Percentiles rank a stretch among this genome's conserved stretches.
phyloP scores from a whole-genome alignment of 2,113 vertebrate species.

The Rhabdomys dilectus region DNA sequence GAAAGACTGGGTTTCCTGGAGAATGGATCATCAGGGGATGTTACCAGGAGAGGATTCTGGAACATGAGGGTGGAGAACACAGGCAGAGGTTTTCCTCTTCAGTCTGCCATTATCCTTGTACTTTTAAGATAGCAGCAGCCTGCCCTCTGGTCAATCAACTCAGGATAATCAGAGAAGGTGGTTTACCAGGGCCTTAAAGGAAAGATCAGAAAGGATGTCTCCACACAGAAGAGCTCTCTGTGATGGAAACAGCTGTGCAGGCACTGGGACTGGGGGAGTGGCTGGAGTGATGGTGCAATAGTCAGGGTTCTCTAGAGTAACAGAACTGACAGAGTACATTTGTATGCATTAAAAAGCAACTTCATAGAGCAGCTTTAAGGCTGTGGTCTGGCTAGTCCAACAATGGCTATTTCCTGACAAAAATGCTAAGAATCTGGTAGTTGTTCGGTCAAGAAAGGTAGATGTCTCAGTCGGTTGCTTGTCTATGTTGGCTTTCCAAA shows the following conservation, averaged over 20 bases:
- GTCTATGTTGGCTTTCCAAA: not conserved
- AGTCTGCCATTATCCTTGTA: not conserved
- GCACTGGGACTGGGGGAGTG: not conserved
- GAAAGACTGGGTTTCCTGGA: not conserved
- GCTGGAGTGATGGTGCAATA: not conserved
- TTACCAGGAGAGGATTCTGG: not conserved
- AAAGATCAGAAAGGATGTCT: not conserved
- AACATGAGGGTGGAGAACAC: not conserved
- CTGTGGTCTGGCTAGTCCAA: not conserved
- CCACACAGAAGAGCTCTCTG: not conserved
- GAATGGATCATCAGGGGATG: not conserved
- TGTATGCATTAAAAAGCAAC: not conserved
- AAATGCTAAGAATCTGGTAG: not conserved
- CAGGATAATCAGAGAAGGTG: not conserved
- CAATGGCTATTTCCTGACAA: not conserved
- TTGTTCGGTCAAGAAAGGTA: not conserved
- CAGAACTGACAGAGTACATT: not conserved
- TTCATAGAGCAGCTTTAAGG: not conserved
- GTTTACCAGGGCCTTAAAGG: not conserved
- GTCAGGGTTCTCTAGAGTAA: not conserved
- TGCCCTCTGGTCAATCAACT: not conserved
- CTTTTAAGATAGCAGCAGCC: not conserved
- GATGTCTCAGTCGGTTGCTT: not conserved
- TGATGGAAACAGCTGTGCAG: not conserved
- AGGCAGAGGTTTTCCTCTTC: not conserved